Evolutionary conservation across 2,888 invertebrate genomes (phyloP), one percentile per base, ranked within the genome.

Genomic region (Dexiosoma caninum): DNA sequence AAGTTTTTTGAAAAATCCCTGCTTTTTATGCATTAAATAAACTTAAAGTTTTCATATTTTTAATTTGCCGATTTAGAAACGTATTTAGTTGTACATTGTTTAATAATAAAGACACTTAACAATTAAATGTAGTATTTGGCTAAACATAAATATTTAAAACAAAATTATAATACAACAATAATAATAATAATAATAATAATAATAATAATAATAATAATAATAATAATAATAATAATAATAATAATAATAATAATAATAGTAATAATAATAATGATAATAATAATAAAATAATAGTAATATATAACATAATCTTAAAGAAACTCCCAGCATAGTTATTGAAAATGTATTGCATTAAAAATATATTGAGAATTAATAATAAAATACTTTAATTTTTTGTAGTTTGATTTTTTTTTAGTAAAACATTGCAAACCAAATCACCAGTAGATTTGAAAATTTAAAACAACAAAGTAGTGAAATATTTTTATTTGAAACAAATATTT

Each of bases 321-420:
- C 5, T 19, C 67, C 62, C 53, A 46, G 37, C 51, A 70, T 59
- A 75, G 21, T 70, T 70, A 75, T 37, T 35, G 30, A 74, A 69
- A 32, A 49, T 72, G 66, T 66, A 66, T 51, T 42, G 37, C 35
- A 46, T 12, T 19, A 49, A 72, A 59, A 42, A 49, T 27, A 64
- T 72, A 78, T 59, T 66, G 12, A 72, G 35, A 66, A 57, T 66
- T 59, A 74, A 30, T 67, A 71, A 78, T 71, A 60, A 64, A 67
- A 76, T 59, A 51, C 19, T 62, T 44, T 62, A 70, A 55, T 46
- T 62, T 4, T 59, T 77, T 32, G 64, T 64, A 64, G 51, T 64
- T 74, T 74, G 46, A 40, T 27, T 49, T 57, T 57, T 16, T 1
- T 64, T 35, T 46, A 37, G 23, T 37, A 14, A 35, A 40, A 6